Conservation (phyloP, 2,888 invertebrate genomes). For the Panorpa germanica region DNA sequence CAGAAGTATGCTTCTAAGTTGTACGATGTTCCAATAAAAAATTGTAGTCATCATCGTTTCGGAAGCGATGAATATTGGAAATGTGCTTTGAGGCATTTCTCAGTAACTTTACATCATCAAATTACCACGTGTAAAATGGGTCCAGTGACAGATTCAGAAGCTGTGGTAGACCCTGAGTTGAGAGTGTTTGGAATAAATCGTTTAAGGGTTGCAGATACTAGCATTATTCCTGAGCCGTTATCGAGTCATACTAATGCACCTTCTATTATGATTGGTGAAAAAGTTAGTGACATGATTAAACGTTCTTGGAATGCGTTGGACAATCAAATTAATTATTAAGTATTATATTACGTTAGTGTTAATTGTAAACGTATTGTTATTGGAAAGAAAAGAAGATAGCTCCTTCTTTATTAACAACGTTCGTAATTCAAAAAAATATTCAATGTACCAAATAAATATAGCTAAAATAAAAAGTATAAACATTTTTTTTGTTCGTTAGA, state of each 20-base stretch:
- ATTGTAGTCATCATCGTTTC: not conserved
- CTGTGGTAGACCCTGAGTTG: slow-evolving; percentile 43
- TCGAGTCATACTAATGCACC: slow-evolving; percentile 51
- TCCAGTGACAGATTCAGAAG: slow-evolving; percentile 32
- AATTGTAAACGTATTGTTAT: too few species aligned
- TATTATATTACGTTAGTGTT: too few species aligned
- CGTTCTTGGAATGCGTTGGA: slow-evolving; percentile 27
- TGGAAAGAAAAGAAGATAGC: too few species aligned
- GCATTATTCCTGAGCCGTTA: slow-evolving; percentile 41
- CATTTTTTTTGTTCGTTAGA: too few species aligned
- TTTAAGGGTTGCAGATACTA: slow-evolving; percentile 46
- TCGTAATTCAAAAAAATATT: too few species aligned
- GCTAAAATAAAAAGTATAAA: too few species aligned
- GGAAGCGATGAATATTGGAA: not conserved
- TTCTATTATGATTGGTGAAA: slow-evolving; percentile 52
- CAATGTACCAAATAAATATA: too few species aligned
- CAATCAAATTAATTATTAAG: too few species aligned
- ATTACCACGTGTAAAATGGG: slow-evolving; percentile 57
- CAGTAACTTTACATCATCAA: slow-evolving; percentile 19
- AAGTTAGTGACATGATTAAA: slow-evolving; percentile 45
- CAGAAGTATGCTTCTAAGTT: not conserved
- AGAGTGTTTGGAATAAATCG: slow-evolving; percentile 37
- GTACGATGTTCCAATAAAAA: not conserved
- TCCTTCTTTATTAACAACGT: too few species aligned
- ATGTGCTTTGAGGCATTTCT: not conserved